Evolutionary conservation across 2,888 invertebrate species (phyloP).

Genomic region (Trachelus stipa): DNA sequence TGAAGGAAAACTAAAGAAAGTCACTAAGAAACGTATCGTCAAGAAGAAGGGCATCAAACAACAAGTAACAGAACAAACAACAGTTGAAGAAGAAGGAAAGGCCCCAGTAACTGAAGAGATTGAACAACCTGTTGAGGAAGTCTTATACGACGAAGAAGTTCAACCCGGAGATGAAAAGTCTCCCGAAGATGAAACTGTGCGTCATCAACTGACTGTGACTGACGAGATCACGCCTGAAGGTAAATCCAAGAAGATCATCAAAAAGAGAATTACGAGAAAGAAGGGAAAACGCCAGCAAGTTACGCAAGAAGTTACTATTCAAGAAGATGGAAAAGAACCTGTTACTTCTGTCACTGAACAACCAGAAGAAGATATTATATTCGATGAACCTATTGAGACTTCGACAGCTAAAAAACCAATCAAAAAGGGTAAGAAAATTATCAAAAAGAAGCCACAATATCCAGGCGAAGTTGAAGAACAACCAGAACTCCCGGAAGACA

Average conservation of each 20-base stretch:
- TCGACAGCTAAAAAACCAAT: no score
- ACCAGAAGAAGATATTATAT: slow-evolving; percentile 10
- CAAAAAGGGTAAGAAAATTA: neutral
- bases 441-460: slow-evolving; percentile 13
- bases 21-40: slow-evolving; percentile 21
- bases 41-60: slow-evolving; percentile 39
- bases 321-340: slow-evolving; percentile 42
- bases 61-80: slow-evolving; percentile 54
- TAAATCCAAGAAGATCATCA: slow-evolving; percentile 36
- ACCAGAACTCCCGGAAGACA: slow-evolving; percentile 22
- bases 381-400: no score
- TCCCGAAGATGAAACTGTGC: slow-evolving; percentile 35
- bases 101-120: slow-evolving; percentile 52
- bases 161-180: slow-evolving; percentile 8
- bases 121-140: slow-evolving; percentile 36
- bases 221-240: slow-evolving; percentile 51
- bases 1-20: slow-evolving; percentile 41
- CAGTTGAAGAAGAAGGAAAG: slow-evolving; percentile 59
- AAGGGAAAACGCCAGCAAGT: slow-evolving; percentile 39
- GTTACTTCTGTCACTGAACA: slow-evolving; percentile 36
- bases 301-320: slow-evolving; percentile 33
- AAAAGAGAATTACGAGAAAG: slow-evolving; percentile 22
- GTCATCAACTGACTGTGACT: slow-evolving; percentile 54
- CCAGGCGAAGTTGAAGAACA: slow-evolving; percentile 25
- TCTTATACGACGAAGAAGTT: slow-evolving; percentile 1